These are phyloP conservation scores for Furcula furcula DNA, from an alignment of 2,888 invertebrate genomes.

Conservation along the genomic window DNA sequence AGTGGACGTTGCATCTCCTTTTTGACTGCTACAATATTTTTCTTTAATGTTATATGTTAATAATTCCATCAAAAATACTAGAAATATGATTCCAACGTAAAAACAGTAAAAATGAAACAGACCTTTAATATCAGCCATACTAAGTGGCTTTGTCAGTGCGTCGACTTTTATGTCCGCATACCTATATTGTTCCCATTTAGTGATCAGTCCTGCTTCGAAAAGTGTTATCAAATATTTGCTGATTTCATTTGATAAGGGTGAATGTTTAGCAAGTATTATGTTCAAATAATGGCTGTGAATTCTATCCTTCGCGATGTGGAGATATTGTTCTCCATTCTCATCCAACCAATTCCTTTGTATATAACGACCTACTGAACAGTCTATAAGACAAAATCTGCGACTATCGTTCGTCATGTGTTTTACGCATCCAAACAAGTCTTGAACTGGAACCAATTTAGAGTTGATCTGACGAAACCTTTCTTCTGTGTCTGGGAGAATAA, in stretches of 20 bases:
- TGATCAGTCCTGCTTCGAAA: slow-evolving; percentile 64
- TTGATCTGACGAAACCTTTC: slow-evolving; percentile 56
- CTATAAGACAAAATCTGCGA: slow-evolving; percentile 62
- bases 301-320: slow-evolving; percentile 64
- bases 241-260: slow-evolving; percentile 50
- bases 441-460: slow-evolving; percentile 47
- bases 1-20: too few relatives aligned
- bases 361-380: slow-evolving; percentile 65
- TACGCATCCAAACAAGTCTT: slow-evolving; percentile 52
- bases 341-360: slow-evolving; percentile 56
- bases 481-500: slow-evolving; percentile 60
- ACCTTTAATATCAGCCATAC: slow-evolving; percentile 51
- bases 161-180: slow-evolving; percentile 61
- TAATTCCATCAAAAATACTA: slow-evolving; percentile 54
- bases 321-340: slow-evolving; percentile 60
- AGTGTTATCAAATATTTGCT: slow-evolving; percentile 53
- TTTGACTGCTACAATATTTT: too few relatives aligned
- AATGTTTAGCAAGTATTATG: slow-evolving; percentile 55
- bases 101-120: slow-evolving; percentile 53
- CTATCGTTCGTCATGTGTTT: slow-evolving; percentile 49
- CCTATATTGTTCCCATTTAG: slow-evolving; percentile 69
- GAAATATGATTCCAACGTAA: slow-evolving; percentile 32
- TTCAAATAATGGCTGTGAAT: slow-evolving; percentile 66
- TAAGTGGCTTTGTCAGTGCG: slow-evolving; percentile 47
- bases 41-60: slow-evolving; percentile 22